Conservation (phyloP, 2,888 invertebrate genomes). For the Aricia artaxerxes region DNA sequence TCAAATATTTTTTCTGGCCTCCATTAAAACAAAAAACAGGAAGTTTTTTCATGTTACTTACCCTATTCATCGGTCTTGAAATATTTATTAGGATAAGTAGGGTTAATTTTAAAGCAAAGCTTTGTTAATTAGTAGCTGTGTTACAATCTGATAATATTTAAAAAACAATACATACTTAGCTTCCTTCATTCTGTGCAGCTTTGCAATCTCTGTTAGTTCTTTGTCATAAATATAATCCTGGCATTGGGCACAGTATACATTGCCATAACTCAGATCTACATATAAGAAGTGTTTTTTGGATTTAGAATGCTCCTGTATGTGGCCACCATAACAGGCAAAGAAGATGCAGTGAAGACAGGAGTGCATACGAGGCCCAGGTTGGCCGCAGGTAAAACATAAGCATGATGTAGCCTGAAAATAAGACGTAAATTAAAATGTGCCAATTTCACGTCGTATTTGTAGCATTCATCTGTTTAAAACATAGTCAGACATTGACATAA, state of each 20-base stretch:
- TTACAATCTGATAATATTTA: background rate
- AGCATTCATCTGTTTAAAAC: too few relatives aligned
- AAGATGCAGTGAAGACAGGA: constrained; percentile 95
- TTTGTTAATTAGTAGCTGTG: background rate
- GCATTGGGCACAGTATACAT: constrained; percentile 93
- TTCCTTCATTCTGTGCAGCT: constrained; percentile 76
- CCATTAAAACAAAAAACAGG: too few relatives aligned
- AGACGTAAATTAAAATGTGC: background rate
- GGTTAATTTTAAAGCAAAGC: background rate
- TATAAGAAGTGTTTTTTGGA: constrained; percentile 90
- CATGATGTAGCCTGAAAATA: constrained; percentile 86
- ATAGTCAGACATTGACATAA: too few relatives aligned
- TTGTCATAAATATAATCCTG: constrained; percentile 95
- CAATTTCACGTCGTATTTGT: too few relatives aligned
- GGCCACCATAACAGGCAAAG: constrained; percentile 94
- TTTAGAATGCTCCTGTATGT: constrained; percentile 92
- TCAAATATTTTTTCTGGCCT: too few relatives aligned
- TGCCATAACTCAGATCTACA: constrained; percentile 93
- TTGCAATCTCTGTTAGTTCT: constrained; percentile 82
- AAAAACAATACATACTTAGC: constrained; percentile 68
- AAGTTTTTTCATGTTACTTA: too few relatives aligned
- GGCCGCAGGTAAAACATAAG: constrained; percentile 90
- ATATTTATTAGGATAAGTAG: background rate
- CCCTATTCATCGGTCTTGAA: too few relatives aligned
- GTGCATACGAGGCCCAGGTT: constrained; percentile 88